Evolutionary conservation across 2,888 invertebrate genomes (phyloP).

Genomic region (Cryptocheilus praepositus): DNA sequence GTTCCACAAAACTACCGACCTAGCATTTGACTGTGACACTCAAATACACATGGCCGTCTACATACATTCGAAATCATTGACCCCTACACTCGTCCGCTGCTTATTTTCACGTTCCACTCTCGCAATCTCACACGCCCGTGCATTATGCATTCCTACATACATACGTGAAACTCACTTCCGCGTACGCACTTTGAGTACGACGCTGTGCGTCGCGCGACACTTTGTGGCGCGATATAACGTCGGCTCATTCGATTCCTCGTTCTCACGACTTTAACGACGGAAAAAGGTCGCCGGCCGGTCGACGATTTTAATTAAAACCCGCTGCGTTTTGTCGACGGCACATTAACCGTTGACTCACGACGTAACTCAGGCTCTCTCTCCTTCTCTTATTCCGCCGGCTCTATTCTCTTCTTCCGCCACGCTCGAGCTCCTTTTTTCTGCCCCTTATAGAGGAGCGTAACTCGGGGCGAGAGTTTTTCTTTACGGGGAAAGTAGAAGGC

Average conservation of each 20-base stretch:
- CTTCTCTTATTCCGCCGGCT: conserved; percentile 7
- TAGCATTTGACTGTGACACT: no score
- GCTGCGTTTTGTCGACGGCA: conserved; percentile 48
- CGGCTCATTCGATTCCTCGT: conserved; percentile 12
- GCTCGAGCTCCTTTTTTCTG: conserved; percentile 17
- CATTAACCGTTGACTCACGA: conserved; percentile 37
- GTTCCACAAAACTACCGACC: no score
- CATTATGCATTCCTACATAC: no score
- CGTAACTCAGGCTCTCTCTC: conserved; percentile 33
- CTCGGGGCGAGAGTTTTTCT: conserved; percentile 35
- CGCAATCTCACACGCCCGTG: no score
- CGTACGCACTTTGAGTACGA: no score
- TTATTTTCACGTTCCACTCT: no score
- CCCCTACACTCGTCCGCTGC: no score
- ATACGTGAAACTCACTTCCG: no score
- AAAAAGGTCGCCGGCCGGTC: conserved; percentile 28
- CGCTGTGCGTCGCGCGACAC: no score
- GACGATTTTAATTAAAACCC: conserved; percentile 60
- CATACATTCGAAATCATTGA: no score
- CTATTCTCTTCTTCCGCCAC: conserved; percentile 15
- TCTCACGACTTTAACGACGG: conserved; percentile 38
- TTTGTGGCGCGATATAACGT: neutral
- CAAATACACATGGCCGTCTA: no score
- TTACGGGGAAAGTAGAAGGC: conserved; percentile 30
- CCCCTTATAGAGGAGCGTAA: conserved; percentile 20